These are phyloP conservation scores for Trichogramma pretiosum DNA, from an alignment of 1,140 invertebrate genomes.

Conservation along the genomic window DNA sequence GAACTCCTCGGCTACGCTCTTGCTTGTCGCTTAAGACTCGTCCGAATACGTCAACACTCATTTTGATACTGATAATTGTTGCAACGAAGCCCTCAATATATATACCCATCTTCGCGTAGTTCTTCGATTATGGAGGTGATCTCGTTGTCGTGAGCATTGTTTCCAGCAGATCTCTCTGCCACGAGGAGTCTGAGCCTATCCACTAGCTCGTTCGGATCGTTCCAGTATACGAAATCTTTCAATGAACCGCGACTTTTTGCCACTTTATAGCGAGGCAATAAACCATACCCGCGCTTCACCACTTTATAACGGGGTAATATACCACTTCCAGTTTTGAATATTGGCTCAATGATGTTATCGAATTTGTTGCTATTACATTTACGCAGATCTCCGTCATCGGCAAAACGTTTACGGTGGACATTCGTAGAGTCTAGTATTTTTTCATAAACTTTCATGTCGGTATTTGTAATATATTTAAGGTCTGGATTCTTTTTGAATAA, in stretches of 20 bases:
- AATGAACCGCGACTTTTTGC: background rate
- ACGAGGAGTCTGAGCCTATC: background rate
- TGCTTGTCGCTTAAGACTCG: background rate
- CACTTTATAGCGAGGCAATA: background rate
- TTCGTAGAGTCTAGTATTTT: background rate
- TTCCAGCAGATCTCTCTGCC: background rate
- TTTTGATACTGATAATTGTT: no score
- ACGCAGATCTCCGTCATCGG: background rate
- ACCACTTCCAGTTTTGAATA: background rate
- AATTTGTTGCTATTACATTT: background rate
- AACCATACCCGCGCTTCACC: no score
- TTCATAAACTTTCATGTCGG: background rate
- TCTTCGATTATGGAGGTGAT: background rate
- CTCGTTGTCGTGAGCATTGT: background rate
- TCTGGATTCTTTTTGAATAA: background rate
- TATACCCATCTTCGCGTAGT: background rate
- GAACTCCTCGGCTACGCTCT: background rate
- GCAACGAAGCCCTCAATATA: background rate
- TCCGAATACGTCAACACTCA: background rate
- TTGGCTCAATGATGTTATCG: background rate
- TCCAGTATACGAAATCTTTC: background rate
- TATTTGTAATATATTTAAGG: background rate
- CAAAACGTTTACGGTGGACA: background rate
- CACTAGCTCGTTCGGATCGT: background rate
- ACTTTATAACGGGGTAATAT: no score